Evolutionary conservation across 2,888 invertebrate species (phyloP).

Genomic region (Ichneumon xanthorius): DNA sequence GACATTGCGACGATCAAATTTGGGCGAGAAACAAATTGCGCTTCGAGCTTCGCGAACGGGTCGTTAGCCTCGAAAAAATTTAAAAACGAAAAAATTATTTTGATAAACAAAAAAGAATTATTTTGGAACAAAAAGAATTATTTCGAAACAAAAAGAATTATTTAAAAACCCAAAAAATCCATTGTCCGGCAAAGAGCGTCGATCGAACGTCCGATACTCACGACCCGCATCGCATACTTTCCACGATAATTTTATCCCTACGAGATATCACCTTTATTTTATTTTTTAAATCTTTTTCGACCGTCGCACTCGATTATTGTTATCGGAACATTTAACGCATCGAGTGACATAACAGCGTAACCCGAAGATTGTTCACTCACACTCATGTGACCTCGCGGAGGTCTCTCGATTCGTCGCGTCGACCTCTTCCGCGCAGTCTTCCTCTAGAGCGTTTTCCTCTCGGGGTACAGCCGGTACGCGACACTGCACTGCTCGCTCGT

Average conservation of each 20-base stretch:
- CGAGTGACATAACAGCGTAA: neutral
- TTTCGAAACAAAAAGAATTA: neutral
- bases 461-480: slow-evolving; percentile 59
- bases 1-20: neutral
- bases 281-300: neutral
- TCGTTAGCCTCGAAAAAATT: neutral
- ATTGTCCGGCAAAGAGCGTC: neutral
- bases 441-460: slow-evolving; percentile 34
- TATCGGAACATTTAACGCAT: neutral
- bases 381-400: slow-evolving; percentile 79
- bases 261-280: neutral
- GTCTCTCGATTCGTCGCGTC: slow-evolving; percentile 65
- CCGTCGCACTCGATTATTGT: neutral
- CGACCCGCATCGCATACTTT: neutral
- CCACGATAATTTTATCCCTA: neutral
- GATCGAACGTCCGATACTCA: slow-evolving; percentile 14
- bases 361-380: slow-evolving; percentile 75
- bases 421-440: slow-evolving; percentile 45
- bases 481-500: slow-evolving; percentile 57
- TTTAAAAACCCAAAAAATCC: slow-evolving; percentile 56
- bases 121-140: too few relatives aligned
- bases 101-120: neutral
- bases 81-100: too few relatives aligned
- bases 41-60: neutral
- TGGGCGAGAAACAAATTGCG: neutral